Percentiles rank a stretch among this genome's conserved stretches.
Conservation (phyloP, 2,888 invertebrate genomes). For the Phlogophora meticulosa region DNA sequence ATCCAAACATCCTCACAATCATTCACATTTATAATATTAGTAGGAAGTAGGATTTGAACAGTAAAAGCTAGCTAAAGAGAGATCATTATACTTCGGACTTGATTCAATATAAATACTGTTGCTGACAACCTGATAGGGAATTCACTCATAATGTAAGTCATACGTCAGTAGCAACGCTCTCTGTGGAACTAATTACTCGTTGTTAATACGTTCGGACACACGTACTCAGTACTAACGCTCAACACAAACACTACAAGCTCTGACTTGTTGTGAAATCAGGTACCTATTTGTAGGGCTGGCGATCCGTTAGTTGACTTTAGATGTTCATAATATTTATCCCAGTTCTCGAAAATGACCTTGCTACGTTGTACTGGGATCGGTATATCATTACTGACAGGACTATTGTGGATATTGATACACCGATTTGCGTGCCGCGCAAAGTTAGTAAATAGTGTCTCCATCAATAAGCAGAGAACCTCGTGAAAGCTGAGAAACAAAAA, state of each 20-base stretch:
- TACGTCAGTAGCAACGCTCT: slow-evolving; percentile 44
- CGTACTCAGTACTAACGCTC: slow-evolving; percentile 66
- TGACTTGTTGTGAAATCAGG: slow-evolving; percentile 70
- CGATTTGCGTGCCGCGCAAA: too few relatives aligned
- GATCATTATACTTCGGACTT: slow-evolving; percentile 18
- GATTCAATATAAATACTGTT: slow-evolving; percentile 22
- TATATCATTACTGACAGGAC: too few relatives aligned
- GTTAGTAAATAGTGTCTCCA: too few relatives aligned
- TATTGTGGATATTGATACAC: too few relatives aligned
- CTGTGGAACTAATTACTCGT: slow-evolving; percentile 68
- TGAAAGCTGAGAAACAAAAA: too few relatives aligned
- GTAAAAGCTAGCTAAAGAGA: neutral
- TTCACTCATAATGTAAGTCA: slow-evolving; percentile 34
- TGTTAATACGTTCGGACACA: slow-evolving; percentile 38
- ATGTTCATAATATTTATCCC: too few relatives aligned
- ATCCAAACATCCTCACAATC: too few relatives aligned
- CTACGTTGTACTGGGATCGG: too few relatives aligned
- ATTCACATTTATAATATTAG: neutral
- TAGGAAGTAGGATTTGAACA: neutral
- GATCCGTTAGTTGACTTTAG: neutral
- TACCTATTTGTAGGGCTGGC: slow-evolving; percentile 64
- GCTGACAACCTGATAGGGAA: slow-evolving; percentile 29
- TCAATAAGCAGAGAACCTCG: too few relatives aligned
- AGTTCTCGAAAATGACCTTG: too few relatives aligned
- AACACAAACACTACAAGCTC: slow-evolving; percentile 67